These are phyloP conservation scores for Stratiomys singularior DNA, from an alignment of 2,888 invertebrate genomes.

Conservation along the genomic window DNA sequence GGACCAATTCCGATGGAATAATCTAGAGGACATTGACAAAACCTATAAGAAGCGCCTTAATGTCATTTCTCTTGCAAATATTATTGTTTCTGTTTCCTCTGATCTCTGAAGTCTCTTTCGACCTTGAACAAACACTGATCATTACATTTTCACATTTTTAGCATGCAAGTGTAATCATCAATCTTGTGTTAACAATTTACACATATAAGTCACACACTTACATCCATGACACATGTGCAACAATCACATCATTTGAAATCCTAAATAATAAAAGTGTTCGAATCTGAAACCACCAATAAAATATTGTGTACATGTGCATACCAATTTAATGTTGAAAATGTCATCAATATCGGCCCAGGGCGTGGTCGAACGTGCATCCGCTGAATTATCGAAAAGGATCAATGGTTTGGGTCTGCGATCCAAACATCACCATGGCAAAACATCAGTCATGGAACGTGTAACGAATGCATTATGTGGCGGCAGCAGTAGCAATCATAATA, in stretches of 20 bases:
- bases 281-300: not conserved
- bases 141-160: constrained; percentile 13
- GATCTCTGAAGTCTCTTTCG: not conserved
- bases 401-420: constrained; percentile 80
- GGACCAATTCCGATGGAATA: no score
- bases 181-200: constrained; percentile 16
- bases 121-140: not conserved
- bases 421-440: constrained; percentile 69
- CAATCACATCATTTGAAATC: not conserved
- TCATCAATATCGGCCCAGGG: constrained; percentile 89
- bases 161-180: constrained; percentile 20
- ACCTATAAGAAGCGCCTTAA: no score
- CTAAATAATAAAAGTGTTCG: not conserved
- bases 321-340: constrained; percentile 66
- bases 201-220: not conserved
- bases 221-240: not conserved
- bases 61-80: no score
- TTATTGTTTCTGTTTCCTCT: no score
- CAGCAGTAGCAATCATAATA: constrained; percentile 63
- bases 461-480: constrained; percentile 88
- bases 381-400: constrained; percentile 88
- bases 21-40: no score
- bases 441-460: constrained; percentile 87
- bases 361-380: constrained; percentile 91
- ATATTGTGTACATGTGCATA: not conserved